Conservation (phyloP, 2,113 vertebrate species). For the Panthera tigris region DNA sequence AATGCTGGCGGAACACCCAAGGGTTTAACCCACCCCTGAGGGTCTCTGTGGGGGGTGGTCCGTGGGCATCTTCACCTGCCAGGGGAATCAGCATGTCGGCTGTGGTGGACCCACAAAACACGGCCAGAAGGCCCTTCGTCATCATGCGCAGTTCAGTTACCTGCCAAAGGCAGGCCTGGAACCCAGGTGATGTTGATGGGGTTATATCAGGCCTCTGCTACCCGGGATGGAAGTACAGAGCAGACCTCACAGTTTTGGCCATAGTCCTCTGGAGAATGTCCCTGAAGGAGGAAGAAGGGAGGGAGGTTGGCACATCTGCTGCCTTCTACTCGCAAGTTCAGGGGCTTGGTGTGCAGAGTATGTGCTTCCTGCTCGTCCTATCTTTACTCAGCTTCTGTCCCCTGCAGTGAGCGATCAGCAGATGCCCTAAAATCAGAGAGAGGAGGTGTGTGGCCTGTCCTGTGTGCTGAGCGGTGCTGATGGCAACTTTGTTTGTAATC, state of each 20-base stretch:
- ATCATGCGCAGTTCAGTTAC: background rate
- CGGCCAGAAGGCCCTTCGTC: background rate
- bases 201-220: background rate
- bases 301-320: background rate
- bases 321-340: background rate
- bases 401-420: background rate
- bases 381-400: background rate
- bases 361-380: background rate
- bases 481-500: conserved; percentile 78
- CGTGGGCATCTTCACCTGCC: background rate
- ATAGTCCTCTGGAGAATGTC: background rate
- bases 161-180: background rate
- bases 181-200: background rate
- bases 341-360: background rate
- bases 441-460: background rate
- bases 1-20: background rate
- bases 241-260: background rate
- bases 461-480: conserved; percentile 66
- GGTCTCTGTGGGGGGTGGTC: background rate
- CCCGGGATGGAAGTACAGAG: background rate
- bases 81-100: background rate
- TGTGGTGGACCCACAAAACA: background rate
- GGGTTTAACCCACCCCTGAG: background rate
- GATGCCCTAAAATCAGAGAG: background rate
- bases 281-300: background rate